Conservation (phyloP, 1,140 invertebrate genomes). For the Scaptodrosophila lebanonensis region DNA sequence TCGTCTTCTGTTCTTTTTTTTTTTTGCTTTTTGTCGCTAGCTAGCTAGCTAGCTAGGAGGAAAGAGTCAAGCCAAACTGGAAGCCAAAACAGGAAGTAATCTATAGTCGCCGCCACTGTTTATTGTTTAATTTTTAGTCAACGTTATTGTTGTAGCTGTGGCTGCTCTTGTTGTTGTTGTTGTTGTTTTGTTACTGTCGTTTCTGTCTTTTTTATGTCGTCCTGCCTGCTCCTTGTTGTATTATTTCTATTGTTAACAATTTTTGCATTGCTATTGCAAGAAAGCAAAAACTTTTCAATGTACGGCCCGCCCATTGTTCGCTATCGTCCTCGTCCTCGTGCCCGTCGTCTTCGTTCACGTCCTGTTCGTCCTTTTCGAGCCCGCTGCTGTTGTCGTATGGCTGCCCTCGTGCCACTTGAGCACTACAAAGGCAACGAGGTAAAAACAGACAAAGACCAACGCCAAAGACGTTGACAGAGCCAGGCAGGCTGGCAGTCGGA, state of each 20-base stretch:
- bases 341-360: neutral
- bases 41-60: no score
- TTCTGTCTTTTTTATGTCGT: conserved; percentile 4
- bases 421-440: conserved; percentile 48
- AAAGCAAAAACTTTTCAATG: conserved; percentile 72
- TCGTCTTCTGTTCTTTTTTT: no score
- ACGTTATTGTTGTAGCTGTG: conserved; percentile 46
- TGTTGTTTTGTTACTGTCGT: conserved; percentile 32
- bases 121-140: conserved; percentile 74
- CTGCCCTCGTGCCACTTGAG: conserved; percentile 57
- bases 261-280: conserved; percentile 68
- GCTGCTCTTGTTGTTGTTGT: conserved; percentile 23
- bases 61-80: conserved; percentile 44
- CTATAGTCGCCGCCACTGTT: conserved; percentile 74
- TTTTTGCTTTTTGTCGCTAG: no score
- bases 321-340: neutral
- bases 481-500: neutral
- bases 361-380: no score
- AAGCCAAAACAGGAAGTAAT: conserved; percentile 73
- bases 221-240: conserved; percentile 25
- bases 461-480: conserved; percentile 36
- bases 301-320: conserved; percentile 44
- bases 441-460: conserved; percentile 14
- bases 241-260: conserved; percentile 74
- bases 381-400: conserved; percentile 7